Conservation (phyloP, 2,797 vertebrate species). For the Gadopsis bispinosus region DNA sequence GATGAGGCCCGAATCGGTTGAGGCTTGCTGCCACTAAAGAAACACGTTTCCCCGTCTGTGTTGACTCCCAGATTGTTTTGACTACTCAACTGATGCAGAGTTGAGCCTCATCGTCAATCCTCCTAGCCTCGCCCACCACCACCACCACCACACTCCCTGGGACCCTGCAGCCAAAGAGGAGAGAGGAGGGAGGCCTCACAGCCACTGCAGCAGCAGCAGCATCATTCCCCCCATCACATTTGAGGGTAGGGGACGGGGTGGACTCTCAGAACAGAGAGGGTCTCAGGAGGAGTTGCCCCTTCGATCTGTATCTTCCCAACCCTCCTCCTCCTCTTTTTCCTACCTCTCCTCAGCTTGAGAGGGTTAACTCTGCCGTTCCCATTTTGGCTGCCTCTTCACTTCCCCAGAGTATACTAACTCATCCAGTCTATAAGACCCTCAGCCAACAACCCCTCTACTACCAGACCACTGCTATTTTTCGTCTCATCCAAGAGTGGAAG, state of each 20-base stretch:
- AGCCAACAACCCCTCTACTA: slow-evolving; percentile 55
- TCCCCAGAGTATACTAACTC: slow-evolving; percentile 87
- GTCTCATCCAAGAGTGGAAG: slow-evolving; percentile 63
- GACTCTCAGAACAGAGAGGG: slow-evolving; percentile 87
- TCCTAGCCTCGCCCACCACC: slow-evolving; percentile 87
- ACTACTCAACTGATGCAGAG: slow-evolving; percentile 96
- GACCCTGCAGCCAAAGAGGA: slow-evolving; percentile 91
- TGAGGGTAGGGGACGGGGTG: slow-evolving; percentile 95
- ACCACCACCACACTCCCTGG: slow-evolving; percentile 85
- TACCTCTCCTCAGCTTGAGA: slow-evolving; percentile 76
- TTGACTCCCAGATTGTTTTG: slow-evolving; percentile 99
- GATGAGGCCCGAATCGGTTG: slow-evolving; percentile 43
- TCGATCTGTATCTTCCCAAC: slow-evolving; percentile 63
- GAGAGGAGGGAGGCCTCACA: slow-evolving; percentile 91
- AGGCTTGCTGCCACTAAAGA: slow-evolving; percentile 78
- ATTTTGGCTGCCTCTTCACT: slow-evolving; percentile 87
- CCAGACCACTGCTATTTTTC: slow-evolving; percentile 67
- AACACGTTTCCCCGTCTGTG: slow-evolving; percentile 90
- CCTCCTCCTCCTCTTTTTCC: slow-evolving; percentile 75
- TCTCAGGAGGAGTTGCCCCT: slow-evolving; percentile 86
- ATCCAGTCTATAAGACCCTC: slow-evolving; percentile 80
- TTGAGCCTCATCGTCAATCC: slow-evolving; percentile 93
- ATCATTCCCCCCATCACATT: slow-evolving; percentile 93
- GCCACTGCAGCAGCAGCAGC: slow-evolving; percentile 83
- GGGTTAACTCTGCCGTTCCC: slow-evolving; percentile 58